These are phyloP conservation scores for Drosophila sturtevanti DNA, from an alignment of 1,140 invertebrate genomes.

Conservation along the genomic window DNA sequence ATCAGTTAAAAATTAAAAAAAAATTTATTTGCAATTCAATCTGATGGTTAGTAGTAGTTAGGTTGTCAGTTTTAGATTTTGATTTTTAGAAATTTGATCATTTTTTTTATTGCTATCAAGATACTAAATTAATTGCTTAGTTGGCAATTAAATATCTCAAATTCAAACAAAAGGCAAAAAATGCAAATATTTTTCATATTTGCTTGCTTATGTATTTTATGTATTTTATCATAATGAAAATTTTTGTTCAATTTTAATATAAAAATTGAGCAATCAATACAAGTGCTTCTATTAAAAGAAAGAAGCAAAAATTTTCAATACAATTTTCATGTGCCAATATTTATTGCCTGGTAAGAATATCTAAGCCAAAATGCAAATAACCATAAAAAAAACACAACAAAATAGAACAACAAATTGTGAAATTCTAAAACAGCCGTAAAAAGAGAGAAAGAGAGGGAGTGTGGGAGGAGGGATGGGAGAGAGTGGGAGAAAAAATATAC, in stretches of 20 bases:
- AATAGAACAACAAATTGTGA: constrained; percentile 15
- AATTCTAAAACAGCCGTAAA: constrained; percentile 16
- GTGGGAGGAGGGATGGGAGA: too few species aligned
- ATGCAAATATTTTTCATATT: neutral
- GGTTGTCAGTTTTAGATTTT: too few species aligned
- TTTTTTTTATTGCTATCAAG: too few species aligned
- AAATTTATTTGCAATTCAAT: too few species aligned
- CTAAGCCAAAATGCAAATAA: constrained; percentile 8
- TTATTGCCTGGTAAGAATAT: constrained; percentile 6
- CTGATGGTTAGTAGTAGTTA: too few species aligned
- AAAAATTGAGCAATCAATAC: constrained; percentile 13
- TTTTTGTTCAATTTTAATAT: neutral
- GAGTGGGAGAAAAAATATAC: neutral
- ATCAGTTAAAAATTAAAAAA: too few species aligned
- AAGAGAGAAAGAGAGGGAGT: neutral
- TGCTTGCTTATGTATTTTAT: too few species aligned
- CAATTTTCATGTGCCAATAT: constrained; percentile 20
- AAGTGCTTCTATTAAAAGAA: neutral
- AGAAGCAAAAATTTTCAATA: constrained; percentile 6
- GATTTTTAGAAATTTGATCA: too few species aligned
- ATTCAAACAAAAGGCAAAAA: too few species aligned
- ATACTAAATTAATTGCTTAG: too few species aligned
- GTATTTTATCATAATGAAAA: neutral
- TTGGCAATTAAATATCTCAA: too few species aligned
- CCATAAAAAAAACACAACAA: neutral